Evolutionary conservation across 2,888 invertebrate species (phyloP), one percentile per base, ranked within the genome.

Genomic region (Caenorhabditis japonica): DNA sequence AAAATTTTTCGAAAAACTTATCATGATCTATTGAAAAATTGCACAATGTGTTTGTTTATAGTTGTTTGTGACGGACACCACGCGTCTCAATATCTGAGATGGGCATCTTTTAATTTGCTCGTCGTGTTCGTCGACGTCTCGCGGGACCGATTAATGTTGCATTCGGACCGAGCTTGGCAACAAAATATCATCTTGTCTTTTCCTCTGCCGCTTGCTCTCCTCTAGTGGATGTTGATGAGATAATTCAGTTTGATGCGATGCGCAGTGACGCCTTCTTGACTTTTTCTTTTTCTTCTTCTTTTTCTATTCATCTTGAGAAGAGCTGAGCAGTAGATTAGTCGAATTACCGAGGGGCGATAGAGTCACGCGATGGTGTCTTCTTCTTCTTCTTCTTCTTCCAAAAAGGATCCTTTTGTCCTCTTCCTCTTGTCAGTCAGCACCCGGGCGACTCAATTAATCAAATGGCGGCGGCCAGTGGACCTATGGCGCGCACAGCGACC

Each of bases 81-180:
- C n/a, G n/a, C n/a, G n/a, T n/a, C n/a, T 34, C 19, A 44, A 33
- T 19, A 27, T 27, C 27, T 43, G 46, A 62, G 62, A 62, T 62
- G 53, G 46, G 46, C 21, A 64, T 64, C 62, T 64, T 64, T 64
- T 55, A 64, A 64, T 64, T 64, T 64, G 55, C 36, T 38, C 38
- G 33, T 30, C 23, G 23, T 25, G n/a, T n/a, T n/a, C n/a, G n/a
- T n/a, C 38, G 17, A 7, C 17, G 21, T 52, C 62, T 41, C 55
- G 46, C 27, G 62, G 62, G 62, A 64, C 64, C 64, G 64, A 64
- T 64, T 64, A 64, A 56, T 64, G 64, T 64, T 64, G 64, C 64
- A 64, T 64, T 55, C 25, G 36, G 27, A 41, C n/a, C n/a, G 39
- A 30, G 34, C 5, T 21, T 27, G 17, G 15, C 23, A 38, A 53